phyloP scores from a whole-genome alignment of 2,888 invertebrate species.

The Pimpla rufipes region DNA sequence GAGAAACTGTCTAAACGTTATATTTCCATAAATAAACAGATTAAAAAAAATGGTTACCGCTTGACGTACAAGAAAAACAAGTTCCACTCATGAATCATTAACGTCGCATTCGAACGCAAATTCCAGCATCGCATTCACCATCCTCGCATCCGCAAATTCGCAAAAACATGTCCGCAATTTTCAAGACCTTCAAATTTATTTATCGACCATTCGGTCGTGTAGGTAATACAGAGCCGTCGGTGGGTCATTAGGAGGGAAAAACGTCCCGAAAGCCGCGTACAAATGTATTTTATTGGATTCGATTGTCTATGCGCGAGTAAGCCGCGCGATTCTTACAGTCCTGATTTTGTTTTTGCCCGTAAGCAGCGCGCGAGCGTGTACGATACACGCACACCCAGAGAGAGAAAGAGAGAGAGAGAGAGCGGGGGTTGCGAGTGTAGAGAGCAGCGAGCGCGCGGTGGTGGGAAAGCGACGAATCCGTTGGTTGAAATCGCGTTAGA shows the following conservation, averaged over 20 bases:
- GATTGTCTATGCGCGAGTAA: background rate
- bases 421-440: too few relatives aligned
- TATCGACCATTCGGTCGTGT: background rate
- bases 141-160: too few relatives aligned
- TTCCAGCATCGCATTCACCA: too few relatives aligned
- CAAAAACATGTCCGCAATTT: too few relatives aligned
- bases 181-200: too few relatives aligned
- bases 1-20: too few relatives aligned
- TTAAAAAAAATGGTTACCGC: too few relatives aligned
- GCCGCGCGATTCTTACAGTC: slow-evolving; percentile 4
- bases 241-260: background rate
- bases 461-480: slow-evolving; percentile 16
- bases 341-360: slow-evolving; percentile 44
- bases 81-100: too few relatives aligned
- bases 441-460: slow-evolving; percentile 22
- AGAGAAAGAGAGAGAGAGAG: background rate
- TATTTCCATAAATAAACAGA: too few relatives aligned
- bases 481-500: slow-evolving; percentile 72
- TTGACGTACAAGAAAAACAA: too few relatives aligned
- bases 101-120: too few relatives aligned
- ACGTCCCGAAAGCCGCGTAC: background rate
- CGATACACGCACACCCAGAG: background rate
- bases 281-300: background rate
- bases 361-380: background rate
- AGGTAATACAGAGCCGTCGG: background rate